Evolutionary conservation across 1,140 invertebrate genomes (phyloP).

Genomic region (Leptinotarsa texana): DNA sequence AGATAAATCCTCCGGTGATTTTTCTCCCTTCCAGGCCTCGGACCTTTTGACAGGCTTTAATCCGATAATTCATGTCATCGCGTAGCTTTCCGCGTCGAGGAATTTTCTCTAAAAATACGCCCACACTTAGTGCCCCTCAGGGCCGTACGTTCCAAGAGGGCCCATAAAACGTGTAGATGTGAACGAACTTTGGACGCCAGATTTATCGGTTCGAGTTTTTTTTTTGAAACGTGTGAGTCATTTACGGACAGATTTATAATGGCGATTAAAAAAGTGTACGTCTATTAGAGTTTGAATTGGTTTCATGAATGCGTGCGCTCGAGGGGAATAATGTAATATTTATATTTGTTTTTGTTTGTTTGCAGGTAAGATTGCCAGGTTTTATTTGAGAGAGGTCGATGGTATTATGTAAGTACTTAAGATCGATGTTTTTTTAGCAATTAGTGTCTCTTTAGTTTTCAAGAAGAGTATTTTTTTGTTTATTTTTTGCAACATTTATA

Average conservation of each 20-base stretch:
- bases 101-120: conserved; percentile 6
- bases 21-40: too few relatives aligned
- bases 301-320: background rate
- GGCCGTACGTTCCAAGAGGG: background rate
- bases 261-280: background rate
- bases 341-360: conserved; percentile 1
- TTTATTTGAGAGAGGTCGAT: background rate
- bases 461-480: too few relatives aligned
- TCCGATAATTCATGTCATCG: background rate
- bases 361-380: background rate
- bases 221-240: conserved; percentile 8
- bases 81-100: background rate
- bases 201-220: background rate
- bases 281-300: background rate
- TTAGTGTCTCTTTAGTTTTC: too few relatives aligned
- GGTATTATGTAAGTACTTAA: background rate
- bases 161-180: background rate
- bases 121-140: background rate
- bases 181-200: conserved; percentile 4
- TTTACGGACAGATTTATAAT: conserved; percentile 2
- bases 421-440: too few relatives aligned
- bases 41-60: background rate
- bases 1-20: too few relatives aligned
- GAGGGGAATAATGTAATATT: background rate
- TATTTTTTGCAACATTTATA: too few relatives aligned